phyloP scores from a whole-genome alignment of 2,888 invertebrate genomes.

The Eristalis pertinax region DNA sequence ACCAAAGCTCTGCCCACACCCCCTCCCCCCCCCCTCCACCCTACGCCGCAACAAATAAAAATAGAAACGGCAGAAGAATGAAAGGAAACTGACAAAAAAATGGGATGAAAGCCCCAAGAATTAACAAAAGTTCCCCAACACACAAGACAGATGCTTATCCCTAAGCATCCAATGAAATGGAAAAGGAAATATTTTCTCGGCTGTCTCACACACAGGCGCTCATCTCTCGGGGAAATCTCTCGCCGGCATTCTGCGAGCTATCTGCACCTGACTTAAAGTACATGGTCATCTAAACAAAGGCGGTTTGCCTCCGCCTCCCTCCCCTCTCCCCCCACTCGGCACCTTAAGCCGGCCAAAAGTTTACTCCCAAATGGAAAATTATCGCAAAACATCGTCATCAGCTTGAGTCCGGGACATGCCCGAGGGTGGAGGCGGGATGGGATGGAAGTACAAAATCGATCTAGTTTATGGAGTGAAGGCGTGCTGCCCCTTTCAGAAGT shows the following conservation, averaged over 20 bases:
- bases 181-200: constrained; percentile 39
- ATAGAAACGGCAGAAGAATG: constrained; percentile 5
- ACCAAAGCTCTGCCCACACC: neutral
- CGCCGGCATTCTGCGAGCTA: constrained; percentile 6
- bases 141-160: constrained; percentile 59
- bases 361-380: constrained; percentile 55
- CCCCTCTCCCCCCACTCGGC: no score
- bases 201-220: neutral
- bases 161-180: constrained; percentile 47
- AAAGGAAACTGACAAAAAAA: neutral
- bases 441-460: constrained; percentile 46
- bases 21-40: no score
- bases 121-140: constrained; percentile 54
- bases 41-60: constrained; percentile 12
- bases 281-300: constrained; percentile 30
- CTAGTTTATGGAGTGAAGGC: constrained; percentile 4
- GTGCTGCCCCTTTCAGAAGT: constrained; percentile 11
- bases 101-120: constrained; percentile 51
- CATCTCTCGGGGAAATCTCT: constrained; percentile 13
- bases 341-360: constrained; percentile 23
- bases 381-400: constrained; percentile 20
- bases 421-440: neutral
- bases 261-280: constrained; percentile 60
- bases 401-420: neutral
- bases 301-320: neutral